Evolutionary conservation across 2,888 invertebrate species (phyloP).

Genomic region (Clitarchus hookeri): DNA sequence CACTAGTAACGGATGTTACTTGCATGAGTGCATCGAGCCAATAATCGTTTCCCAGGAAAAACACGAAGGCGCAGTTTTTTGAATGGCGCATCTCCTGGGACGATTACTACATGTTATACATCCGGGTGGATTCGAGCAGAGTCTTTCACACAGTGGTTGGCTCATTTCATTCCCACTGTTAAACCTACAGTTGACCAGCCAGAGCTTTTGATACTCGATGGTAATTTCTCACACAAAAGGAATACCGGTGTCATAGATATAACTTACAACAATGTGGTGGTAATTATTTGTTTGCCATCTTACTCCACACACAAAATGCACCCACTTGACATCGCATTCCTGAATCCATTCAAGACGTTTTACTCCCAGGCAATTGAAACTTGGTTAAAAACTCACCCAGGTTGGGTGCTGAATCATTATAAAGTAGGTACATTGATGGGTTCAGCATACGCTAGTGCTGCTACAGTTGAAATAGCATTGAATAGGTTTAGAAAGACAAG

Average conservation of each 20-base stretch:
- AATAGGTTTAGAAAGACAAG: no score
- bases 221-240: conserved; percentile 43
- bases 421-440: neutral
- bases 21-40: conserved; percentile 49
- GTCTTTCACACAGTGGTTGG: conserved; percentile 33
- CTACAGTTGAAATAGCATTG: neutral
- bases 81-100: conserved; percentile 48
- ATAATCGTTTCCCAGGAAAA: conserved; percentile 49
- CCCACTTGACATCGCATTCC: conserved; percentile 35
- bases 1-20: conserved; percentile 47
- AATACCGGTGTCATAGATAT: conserved; percentile 43
- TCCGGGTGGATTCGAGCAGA: conserved; percentile 42
- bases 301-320: conserved; percentile 23
- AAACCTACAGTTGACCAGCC: conserved; percentile 40
- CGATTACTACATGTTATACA: conserved; percentile 46
- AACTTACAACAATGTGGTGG: conserved; percentile 26
- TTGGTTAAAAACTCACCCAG: conserved; percentile 12
- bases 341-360: conserved; percentile 20
- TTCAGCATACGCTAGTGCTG: neutral
- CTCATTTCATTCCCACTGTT: conserved; percentile 34
- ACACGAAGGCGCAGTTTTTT: conserved; percentile 48
- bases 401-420: neutral
- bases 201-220: conserved; percentile 45
- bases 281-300: conserved; percentile 24
- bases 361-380: neutral